Evolutionary conservation across 2,797 vertebrate genomes (phyloP), one percentile per base, ranked within the genome.

Genomic region (Hippoglossus hippoglossus): DNA sequence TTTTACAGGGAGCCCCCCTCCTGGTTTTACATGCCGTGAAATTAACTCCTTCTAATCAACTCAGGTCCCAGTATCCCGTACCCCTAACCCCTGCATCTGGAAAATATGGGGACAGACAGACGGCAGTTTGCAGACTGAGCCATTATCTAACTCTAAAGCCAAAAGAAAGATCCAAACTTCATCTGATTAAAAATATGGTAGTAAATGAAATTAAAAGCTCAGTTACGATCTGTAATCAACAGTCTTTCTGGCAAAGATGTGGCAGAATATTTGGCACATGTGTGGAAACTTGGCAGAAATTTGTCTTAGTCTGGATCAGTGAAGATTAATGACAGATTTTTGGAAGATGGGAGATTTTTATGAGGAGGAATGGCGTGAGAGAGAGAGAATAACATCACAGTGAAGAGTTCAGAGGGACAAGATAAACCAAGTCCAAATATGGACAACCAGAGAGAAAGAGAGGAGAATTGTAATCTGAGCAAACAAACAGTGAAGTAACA

Each of bases 11-110:
- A 77, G 9, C 77, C 82, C 82, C 79, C 82, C 72, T 79, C 71
- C 83, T 77, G 82, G 6, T 87, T 91, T 92, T 79, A 90, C 82
- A 36, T 71, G 78, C 70, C 31, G 10, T 90, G 78, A 91, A 89
- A 88, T 89, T 13, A 87, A 92, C 83, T 89, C 80, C 72, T 85
- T 89, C 75, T 82, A 84, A 90, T 87, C 80, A 88, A 81, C 80
- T 79, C 56, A 46, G 56, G 22, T 52, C 36, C 49, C 28, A 31
- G 28, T 31, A 31, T 7, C 28, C 28, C 7, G 28, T 31, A 31
- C 36, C 36, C 36, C 36, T 39, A 1, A 6, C 6, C 28, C 28
- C 5, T 26, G 31, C 9, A 34, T 34, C 31, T 39, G 36, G 36
- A 13, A 39, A 39, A 39, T 39, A 12, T 39, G 36, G 50, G 15